Evolutionary conservation across 2,797 vertebrate genomes (phyloP), one percentile per base, ranked within the genome.

Genomic region (Dicrostonyx torquatus): DNA sequence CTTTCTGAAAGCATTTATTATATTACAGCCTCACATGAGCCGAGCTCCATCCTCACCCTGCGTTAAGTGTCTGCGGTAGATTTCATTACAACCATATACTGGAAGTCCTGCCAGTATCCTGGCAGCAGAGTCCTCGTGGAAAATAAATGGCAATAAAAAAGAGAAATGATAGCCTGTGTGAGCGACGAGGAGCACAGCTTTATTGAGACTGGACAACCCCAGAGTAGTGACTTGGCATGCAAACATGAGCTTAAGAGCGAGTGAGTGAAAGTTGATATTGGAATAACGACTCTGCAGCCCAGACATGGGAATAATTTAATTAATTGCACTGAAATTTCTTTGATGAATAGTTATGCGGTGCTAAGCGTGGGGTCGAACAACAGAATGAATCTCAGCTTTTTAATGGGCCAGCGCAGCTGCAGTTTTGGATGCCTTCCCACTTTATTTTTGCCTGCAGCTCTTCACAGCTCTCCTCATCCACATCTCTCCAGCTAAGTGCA

Each of bases 81-180:
- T 99, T 99, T 99, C 99, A 99, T 99, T 99, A 99, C 99, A 98
- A 99, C 99, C 99, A 98, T 99, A 99, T 99, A 99, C 99, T 99
- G 99, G 99, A 99, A 99, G 99, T 99, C 98, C 99, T 99, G 99
- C 99, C 99, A 99, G 99, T 99, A 99, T 99, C 99, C 99, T 99
- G 99, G 99, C 99, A 99, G 99, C 98, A 98, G 99, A 99, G 99
- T 99, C 99, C 99, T 99, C 98, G 99, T 99, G 99, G 99, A 99
- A 99, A 99, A 99, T 99, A 99, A 99, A 99, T 99, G 99, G 99
- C 99, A 99, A 99, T 99, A 99, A 99, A 99, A 99, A 98, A 99
- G 99, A 99, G 99, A 99, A 99, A 99, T 99, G 99, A 99, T 99
- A 98, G 98, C 98, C 98, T 98, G 96, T 98, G 98, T 98, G 99